Base-by-base conservation (phyloP, 2,888 invertebrate species). In the Uloborus plumipes region DNA sequence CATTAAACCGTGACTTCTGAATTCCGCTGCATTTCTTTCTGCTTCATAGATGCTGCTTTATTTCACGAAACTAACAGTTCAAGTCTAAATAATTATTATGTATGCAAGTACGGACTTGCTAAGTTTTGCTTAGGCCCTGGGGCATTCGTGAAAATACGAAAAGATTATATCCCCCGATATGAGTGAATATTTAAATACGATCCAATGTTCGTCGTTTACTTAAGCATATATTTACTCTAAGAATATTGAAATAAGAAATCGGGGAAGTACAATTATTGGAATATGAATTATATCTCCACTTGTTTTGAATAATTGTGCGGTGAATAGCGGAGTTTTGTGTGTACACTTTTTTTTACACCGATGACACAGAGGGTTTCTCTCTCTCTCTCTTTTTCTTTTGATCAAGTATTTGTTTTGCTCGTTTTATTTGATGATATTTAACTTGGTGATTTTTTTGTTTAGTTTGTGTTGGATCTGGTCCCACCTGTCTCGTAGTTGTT, bases 41-140 rank as follows among this genome's bases (percentile, higher is more conserved):
- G 26, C 26, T 53, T 62, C 11, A 16, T 59, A 31, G 39, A 67
- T 64, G 55, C 47, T 26, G 47, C 55, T 55, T 22, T 26, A 39
- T 51, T 55, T 59, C 18, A 59, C 66, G 50, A 18, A 15, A 26
- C 74, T 65, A 39, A 55, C 67, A 59, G 49, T 55, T 49, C 18
- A 69, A 77, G 62, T 26, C 47, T 13, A 53, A 18, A 55, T 77
- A 77, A 77, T 77, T 77, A 77, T 70, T 77, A 77, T 77, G 77
- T 77, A 55, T 70, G 51, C 55, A 64, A 55, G 53, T 55, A 55
- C 64, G 50, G 31, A 26, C 16, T 50, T 50, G 53, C n/a, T 64
- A 18, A 39, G 47, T 39, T 39, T 39, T 39, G 18, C 51, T 39
- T 67, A 26, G 16, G 7, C 77, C 76, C 64, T 55, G 18, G 31